phyloP scores from a whole-genome alignment of 2,888 invertebrate species.

The Thumatha senex region DNA sequence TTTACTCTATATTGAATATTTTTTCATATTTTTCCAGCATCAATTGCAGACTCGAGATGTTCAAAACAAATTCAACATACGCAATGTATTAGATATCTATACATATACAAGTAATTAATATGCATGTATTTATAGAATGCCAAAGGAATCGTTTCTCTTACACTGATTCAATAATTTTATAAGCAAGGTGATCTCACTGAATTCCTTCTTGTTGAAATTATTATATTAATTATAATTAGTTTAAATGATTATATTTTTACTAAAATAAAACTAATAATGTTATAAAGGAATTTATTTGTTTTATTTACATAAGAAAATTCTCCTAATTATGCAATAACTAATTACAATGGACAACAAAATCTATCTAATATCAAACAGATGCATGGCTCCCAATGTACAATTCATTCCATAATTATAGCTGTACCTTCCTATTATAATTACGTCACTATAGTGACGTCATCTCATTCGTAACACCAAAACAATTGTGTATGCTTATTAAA shows the following conservation, averaged over 20 bases:
- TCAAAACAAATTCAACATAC: slow-evolving; percentile 36
- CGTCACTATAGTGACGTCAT: slow-evolving; percentile 22
- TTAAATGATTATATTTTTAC: too few relatives aligned
- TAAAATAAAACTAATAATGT: slow-evolving; percentile 45
- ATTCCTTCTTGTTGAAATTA: too few relatives aligned
- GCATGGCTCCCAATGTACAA: slow-evolving; percentile 51
- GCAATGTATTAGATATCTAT: slow-evolving; percentile 38
- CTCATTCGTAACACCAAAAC: slow-evolving; percentile 22
- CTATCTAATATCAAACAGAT: slow-evolving; percentile 74
- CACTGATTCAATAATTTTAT: too few relatives aligned
- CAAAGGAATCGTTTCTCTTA: too few relatives aligned
- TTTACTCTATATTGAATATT: not conserved
- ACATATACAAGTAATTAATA: slow-evolving; percentile 23
- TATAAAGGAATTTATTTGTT: slow-evolving; percentile 77
- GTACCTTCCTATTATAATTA: slow-evolving; percentile 24
- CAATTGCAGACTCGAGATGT: slow-evolving; percentile 33
- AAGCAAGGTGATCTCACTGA: not conserved
- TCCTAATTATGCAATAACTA: slow-evolving; percentile 76
- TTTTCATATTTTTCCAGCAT: slow-evolving; percentile 43
- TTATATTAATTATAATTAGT: too few relatives aligned
- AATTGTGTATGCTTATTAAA: slow-evolving; percentile 25
- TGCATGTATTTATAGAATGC: too few relatives aligned
- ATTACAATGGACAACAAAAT: slow-evolving; percentile 79
- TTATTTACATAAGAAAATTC: slow-evolving; percentile 82
- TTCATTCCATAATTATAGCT: slow-evolving; percentile 27